Evolutionary conservation across 2,797 vertebrate genomes (phyloP), one percentile per base, ranked within the genome.

Genomic region (Amniataba percoides): DNA sequence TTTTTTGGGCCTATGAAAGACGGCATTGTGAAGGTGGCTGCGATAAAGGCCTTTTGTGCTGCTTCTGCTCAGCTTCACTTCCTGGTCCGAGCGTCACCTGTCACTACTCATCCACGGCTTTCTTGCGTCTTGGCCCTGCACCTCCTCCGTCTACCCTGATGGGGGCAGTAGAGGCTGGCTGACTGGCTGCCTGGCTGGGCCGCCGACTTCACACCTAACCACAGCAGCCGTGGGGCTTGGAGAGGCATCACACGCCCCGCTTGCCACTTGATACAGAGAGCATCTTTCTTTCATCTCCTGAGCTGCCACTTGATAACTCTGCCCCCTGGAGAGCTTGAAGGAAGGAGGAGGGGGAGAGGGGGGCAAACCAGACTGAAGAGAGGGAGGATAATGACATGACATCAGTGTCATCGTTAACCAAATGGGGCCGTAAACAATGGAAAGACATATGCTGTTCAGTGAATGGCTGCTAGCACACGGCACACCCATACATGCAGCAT

Each of bases 151-250:
- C 64, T 75, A 40, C 23, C 90, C 94, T 94, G 91, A 71, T 82
- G 93, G 93, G 91, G 94, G 91, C 90, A 92, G 90, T 92, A 91
- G 85, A 94, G 92, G 84, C 90, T 86, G 93, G 52, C 71, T 83
- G 88, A 90, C 88, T 56, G 55, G 45, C 57, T 67, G 27, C 27
- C 27, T 31, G 27, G 27, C 34, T 36, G 19, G 3, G 43, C 53
- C 27, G 36, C 66, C 34, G 60, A 46, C 55, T 63, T 84, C 51
- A 81, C 63, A 75, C 64, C 75, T 83, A 80, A 80, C 56, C 8
- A 42, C 70, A 74, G 71, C 81, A 81, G 80, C 68, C 59, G 0
- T 49, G 52, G 52, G 87, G 52, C 69, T 80, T 71, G 71, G 60
- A 86, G 65, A 82, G 49, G 76, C 80, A 84, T 75, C 82, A 87